Base-by-base conservation (phyloP, 2,888 invertebrate species). In the Lasioglossum figueresi region DNA sequence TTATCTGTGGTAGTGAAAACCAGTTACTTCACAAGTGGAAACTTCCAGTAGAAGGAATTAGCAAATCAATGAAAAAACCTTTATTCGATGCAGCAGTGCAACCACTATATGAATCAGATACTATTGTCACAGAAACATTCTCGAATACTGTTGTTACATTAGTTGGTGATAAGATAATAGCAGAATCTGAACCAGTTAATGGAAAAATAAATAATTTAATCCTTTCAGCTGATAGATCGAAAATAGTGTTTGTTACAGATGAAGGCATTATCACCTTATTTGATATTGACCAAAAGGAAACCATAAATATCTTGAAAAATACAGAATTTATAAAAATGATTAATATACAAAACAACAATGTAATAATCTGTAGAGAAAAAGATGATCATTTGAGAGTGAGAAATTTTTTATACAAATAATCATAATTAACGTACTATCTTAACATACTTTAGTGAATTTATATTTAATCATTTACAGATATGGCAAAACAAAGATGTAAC, bases 151-250 rank as follows among this genome's bases (percentile, higher is more conserved):
- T 95, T 45, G 88, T 91, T 43, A 76, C 89, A 81, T 95, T 95
- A 94, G 95, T 95, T 40, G 96, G 96, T 45, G 95, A 95, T 83
- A 95, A 95, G 85, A 91, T 95, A 0, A 88, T 96, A 59, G 95
- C 95, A 68, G 96, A 96, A 94, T 91, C 94, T 4, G 95, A 95
- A 34, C 95, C 94, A 80, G 88, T 94, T 0, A 94, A 95, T 71
- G 96, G 95, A 52, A 95, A 94, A 76, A 95, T 96, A 75, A 95
- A 95, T 1, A 93, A 93, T 6, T 93, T 96, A 2, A 95, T 95
- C 78, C 95, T 96, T 85, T 95, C 95, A 1, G 95, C 96, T 0
- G 95, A 96, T 93, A 96, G 96, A 88, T 95, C 95, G 52, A 95
- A 95, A 91, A 93, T 96, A 1, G 91, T 96, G 16, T 96, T 96